Conservation (phyloP, 2,888 invertebrate species). For the Eupithecia exiguata region DNA sequence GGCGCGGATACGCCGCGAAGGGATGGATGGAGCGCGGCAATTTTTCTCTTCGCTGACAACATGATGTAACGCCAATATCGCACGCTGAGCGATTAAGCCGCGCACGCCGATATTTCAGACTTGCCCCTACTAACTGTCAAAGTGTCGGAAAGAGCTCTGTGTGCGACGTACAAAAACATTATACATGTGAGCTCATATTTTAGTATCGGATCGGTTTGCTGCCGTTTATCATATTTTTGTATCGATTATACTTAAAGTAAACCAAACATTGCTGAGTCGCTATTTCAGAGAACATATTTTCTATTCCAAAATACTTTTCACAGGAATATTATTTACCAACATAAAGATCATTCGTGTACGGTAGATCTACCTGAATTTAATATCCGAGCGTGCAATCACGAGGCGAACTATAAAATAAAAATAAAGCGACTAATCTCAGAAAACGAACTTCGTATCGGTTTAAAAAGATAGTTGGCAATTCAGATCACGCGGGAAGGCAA, state of each 20-base stretch:
- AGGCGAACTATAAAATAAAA: constrained; percentile 61
- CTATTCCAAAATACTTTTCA: not conserved
- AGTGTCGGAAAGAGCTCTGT: constrained; percentile 73
- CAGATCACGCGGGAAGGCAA: constrained; percentile 80
- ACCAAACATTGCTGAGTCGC: not conserved
- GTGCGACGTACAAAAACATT: constrained; percentile 46
- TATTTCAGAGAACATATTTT: not conserved
- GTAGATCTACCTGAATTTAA: constrained; percentile 33
- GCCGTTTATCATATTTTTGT: constrained; percentile 57
- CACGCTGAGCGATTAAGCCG: constrained; percentile 83
- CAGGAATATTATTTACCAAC: constrained; percentile 3
- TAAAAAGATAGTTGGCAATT: constrained; percentile 72
- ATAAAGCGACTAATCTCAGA: constrained; percentile 68
- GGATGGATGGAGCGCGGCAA: constrained; percentile 73
- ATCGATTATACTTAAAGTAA: constrained; percentile 29
- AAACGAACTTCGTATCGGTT: constrained; percentile 65
- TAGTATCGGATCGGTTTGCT: constrained; percentile 36
- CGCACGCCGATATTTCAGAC: constrained; percentile 83
- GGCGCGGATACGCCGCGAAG: constrained; percentile 43
- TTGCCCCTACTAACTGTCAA: constrained; percentile 83
- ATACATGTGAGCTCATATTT: constrained; percentile 39
- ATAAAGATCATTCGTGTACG: not conserved
- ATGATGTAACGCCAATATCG: constrained; percentile 84
- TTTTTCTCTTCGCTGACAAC: constrained; percentile 84
- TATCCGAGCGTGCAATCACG: constrained; percentile 47